Evolutionary conservation across 2,888 invertebrate species (phyloP), one percentile per base, ranked within the genome.

Genomic region (Dynastes grantii): DNA sequence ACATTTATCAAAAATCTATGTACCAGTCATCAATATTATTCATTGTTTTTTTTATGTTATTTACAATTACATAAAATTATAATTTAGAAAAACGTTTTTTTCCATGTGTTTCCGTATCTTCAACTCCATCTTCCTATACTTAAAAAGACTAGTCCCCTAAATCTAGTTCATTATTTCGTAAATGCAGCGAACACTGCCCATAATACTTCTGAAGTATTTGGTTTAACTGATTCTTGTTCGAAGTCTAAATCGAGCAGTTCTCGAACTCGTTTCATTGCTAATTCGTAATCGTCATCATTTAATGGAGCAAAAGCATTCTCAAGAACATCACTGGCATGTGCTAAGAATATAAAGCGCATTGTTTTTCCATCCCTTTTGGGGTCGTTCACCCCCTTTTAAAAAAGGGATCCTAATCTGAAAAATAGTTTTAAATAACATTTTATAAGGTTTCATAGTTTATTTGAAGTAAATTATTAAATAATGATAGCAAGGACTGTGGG

Each of bases 111-210:
- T 55, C n/a, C 6, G 53, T 55, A 55, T n/a, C 6, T 45, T 45
- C 45, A 45, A 45, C 45, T 45, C 45, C 45, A 45, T 45, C 45
- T 45, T 11, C 11, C 79, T 79, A 77, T 79, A 67, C 76, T 77
- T 78, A 75, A 78, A 78, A 78, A 79, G 76, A 79, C 79, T 76
- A 76, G 73, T 67, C 71, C 76, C 78, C 78, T 73, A 73, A 73
- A 58, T 40, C 64, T 75, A 76, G 27, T 40, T 58, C 22, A 91
- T 93, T 95, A 99, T 94, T 99, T 99, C 86, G 96, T 97, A 91
- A 99, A 98, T 80, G 98, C 97, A 84, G 98, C 96, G 90, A 99
- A 98, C 80, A 99, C 99, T 76, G 98, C 98, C 99, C 99, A 99
- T 91, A 99, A 95, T 85, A 98, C 94, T 89, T 98, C 98, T 87